These are phyloP conservation scores for Ruditapes philippinarum DNA, from an alignment of 1,140 invertebrate genomes.

Conservation along the genomic window DNA sequence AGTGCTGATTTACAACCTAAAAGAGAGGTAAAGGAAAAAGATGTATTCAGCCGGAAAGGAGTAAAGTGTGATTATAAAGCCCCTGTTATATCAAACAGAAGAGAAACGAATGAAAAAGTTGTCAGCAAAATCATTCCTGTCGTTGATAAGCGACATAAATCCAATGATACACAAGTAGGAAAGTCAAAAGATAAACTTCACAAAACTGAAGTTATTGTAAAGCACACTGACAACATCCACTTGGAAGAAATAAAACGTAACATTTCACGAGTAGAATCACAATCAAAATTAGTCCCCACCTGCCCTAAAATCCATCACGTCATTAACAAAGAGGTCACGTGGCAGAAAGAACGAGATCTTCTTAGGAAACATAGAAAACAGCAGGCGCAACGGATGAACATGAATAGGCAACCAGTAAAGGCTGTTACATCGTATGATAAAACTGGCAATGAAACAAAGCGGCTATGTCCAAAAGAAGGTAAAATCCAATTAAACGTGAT, in stretches of 20 bases:
- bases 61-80: not conserved
- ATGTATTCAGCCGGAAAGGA: not conserved
- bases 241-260: not conserved
- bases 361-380: constrained; percentile 1
- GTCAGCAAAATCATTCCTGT: not conserved
- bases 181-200: no score
- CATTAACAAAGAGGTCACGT: not conserved
- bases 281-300: not conserved
- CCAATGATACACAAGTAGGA: not conserved
- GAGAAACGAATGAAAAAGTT: not conserved
- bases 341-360: not conserved
- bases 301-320: not conserved
- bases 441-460: not conserved
- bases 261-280: not conserved
- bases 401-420: not conserved
- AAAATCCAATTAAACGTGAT: no score
- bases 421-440: not conserved
- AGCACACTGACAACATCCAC: no score
- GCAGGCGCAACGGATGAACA: not conserved
- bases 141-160: not conserved
- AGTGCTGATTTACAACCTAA: not conserved
- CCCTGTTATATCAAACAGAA: not conserved
- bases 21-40: not conserved
- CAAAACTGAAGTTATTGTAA: no score
- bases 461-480: not conserved